A percentile compares a stretch with the other conserved stretches of the same genome.
Conservation (phyloP, 2,888 invertebrate species). For the Clunio marinus region DNA sequence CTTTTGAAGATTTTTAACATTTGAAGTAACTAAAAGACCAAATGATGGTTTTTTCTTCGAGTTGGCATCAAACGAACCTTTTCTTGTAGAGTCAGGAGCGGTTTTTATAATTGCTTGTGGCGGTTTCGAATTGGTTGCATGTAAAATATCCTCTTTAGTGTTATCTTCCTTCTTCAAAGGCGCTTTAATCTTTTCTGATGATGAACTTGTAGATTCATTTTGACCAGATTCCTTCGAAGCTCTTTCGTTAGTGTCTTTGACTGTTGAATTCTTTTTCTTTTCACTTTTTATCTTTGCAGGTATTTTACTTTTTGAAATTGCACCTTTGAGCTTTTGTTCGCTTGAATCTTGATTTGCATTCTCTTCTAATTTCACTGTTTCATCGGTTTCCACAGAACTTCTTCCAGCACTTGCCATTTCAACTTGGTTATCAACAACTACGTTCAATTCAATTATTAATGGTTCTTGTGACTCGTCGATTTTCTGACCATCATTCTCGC, state of each 20-base stretch:
- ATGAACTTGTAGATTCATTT: slow-evolving; percentile 1
- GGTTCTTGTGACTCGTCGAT: slow-evolving; percentile 25
- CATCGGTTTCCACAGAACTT: neutral
- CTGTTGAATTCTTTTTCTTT: neutral
- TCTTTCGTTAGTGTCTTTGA: neutral
- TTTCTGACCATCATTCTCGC: neutral
- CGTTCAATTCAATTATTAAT: slow-evolving; percentile 26
- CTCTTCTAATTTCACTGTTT: neutral
- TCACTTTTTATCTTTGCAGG: slow-evolving; percentile 1
- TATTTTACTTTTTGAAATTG: slow-evolving; percentile 1
- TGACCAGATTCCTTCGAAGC: neutral
- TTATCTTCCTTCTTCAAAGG: neutral
- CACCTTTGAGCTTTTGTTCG: slow-evolving; percentile 2
- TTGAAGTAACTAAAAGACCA: slow-evolving; percentile 40
- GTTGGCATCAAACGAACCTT: neutral
- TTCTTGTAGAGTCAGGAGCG: neutral
- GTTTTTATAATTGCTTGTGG: neutral
- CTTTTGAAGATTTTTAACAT: slow-evolving; percentile 25
- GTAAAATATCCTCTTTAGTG: neutral
- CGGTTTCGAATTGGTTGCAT: neutral
- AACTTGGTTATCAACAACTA: slow-evolving; percentile 1
- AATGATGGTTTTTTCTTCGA: slow-evolving; percentile 44
- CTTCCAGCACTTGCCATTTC: neutral
- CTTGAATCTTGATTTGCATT: neutral
- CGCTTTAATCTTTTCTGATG: neutral